Evolutionary conservation across 2,797 vertebrate genomes (phyloP).

Genomic region (Chaunax sp.): DNA sequence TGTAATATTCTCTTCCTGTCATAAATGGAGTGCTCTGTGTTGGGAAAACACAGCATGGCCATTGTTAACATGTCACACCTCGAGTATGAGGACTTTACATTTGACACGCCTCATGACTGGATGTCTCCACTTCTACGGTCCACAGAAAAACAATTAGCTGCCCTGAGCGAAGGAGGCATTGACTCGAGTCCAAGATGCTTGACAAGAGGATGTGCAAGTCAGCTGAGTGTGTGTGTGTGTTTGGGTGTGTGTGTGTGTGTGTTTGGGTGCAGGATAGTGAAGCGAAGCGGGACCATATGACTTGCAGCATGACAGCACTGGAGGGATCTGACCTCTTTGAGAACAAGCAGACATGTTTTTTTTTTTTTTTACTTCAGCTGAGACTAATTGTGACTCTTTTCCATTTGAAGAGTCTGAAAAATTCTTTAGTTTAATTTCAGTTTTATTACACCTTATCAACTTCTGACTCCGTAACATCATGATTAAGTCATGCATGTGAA

Average conservation of each 20-base stretch:
- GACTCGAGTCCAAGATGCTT: slow-evolving; percentile 11
- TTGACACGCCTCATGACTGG: slow-evolving; percentile 42
- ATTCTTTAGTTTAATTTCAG: neutral
- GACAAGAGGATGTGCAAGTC: slow-evolving; percentile 43
- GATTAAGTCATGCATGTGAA: no score
- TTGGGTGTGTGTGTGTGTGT: slow-evolving; percentile 19
- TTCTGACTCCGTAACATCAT: neutral
- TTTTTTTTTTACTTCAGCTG: neutral
- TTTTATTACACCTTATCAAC: neutral
- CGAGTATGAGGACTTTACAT: slow-evolving; percentile 15
- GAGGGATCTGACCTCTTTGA: slow-evolving; percentile 42
- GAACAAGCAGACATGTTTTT: slow-evolving; percentile 26
- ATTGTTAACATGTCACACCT: slow-evolving; percentile 45
- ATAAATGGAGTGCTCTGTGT: slow-evolving; percentile 46
- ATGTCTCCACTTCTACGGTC: slow-evolving; percentile 19
- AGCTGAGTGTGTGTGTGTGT: slow-evolving; percentile 59
- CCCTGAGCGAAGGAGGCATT: slow-evolving; percentile 17
- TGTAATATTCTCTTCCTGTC: slow-evolving; percentile 22
- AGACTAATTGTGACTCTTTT: slow-evolving; percentile 1
- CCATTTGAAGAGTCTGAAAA: neutral
- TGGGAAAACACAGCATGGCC: neutral
- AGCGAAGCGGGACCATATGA: slow-evolving; percentile 70
- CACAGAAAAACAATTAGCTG: slow-evolving; percentile 29
- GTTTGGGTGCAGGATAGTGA: slow-evolving; percentile 26
- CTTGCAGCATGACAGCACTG: slow-evolving; percentile 56